Evolutionary conservation across 2,113 vertebrate species (phyloP).

Genomic region (Macquaria ambigua): DNA sequence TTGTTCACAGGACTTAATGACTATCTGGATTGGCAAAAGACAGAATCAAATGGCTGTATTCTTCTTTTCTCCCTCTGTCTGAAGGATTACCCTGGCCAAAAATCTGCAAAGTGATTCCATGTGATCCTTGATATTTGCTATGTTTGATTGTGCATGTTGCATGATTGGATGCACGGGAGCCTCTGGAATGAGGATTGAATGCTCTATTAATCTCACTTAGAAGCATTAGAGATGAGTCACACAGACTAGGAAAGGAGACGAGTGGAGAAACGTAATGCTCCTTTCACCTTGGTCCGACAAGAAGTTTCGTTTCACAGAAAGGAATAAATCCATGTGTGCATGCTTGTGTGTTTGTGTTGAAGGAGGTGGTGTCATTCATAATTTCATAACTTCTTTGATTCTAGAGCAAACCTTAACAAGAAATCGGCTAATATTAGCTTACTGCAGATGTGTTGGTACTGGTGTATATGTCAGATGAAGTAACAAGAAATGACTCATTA

Average conservation of each 20-base stretch:
- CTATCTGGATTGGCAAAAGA: conserved; percentile 23
- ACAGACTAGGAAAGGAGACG: conserved; percentile 10
- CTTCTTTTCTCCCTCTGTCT: not conserved
- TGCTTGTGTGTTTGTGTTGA: not conserved
- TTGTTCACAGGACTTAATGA: conserved; percentile 24
- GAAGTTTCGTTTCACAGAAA: conserved; percentile 6
- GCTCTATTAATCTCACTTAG: conserved; percentile 66
- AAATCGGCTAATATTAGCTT: not conserved
- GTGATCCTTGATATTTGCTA: conserved; percentile 47
- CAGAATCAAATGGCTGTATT: conserved; percentile 21
- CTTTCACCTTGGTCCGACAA: conserved; percentile 40
- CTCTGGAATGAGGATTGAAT: conserved; percentile 46
- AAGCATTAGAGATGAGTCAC: conserved; percentile 56
- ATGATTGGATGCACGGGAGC: conserved; percentile 54
- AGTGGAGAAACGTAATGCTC: conserved; percentile 4
- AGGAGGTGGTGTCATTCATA: not conserved
- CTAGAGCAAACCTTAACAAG: not conserved
- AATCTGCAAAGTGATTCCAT: conserved; percentile 38
- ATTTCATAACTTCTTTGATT: not conserved
- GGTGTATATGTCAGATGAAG: not conserved
- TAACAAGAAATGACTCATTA: not conserved
- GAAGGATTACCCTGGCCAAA: conserved; percentile 30
- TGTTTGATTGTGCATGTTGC: conserved; percentile 47
- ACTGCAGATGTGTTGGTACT: not conserved
- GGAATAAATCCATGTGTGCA: not conserved